Percentiles rank a stretch among this genome's conserved stretches.
These are phyloP conservation scores for Clarias pachynema DNA, from an alignment of 2,797 vertebrate species.

Conservation along the genomic window DNA sequence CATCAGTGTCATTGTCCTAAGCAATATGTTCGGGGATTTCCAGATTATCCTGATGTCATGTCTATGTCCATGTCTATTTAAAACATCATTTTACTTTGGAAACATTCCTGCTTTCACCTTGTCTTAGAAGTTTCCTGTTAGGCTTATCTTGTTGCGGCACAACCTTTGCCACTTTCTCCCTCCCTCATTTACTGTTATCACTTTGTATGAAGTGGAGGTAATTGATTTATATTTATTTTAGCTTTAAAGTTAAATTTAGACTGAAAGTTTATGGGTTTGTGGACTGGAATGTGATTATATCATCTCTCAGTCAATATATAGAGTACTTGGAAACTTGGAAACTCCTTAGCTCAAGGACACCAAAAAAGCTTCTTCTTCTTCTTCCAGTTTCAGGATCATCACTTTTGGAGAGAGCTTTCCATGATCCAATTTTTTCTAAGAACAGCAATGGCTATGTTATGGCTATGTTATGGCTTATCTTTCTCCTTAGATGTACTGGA, in stretches of 20 bases:
- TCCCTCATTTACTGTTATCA: neutral
- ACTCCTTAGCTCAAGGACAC: neutral
- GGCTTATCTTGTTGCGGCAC: neutral
- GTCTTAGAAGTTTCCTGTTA: slow-evolving; percentile 13
- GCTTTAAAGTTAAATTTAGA: neutral
- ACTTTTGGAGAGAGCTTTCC: neutral
- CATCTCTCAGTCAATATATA: neutral
- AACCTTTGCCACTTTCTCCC: neutral
- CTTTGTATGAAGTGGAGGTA: neutral
- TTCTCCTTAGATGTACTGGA: neutral
- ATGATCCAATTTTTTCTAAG: neutral
- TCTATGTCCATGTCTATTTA: neutral
- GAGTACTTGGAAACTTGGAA: neutral
- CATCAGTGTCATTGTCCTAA: neutral
- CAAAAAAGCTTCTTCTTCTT: neutral
- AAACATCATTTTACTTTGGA: neutral
- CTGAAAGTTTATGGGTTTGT: neutral
- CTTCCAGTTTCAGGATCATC: neutral
- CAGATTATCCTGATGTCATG: slow-evolving; percentile 1
- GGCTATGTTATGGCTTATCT: neutral
- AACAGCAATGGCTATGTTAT: neutral
- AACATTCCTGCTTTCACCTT: slow-evolving; percentile 12
- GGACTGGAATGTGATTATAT: neutral
- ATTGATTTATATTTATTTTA: neutral
- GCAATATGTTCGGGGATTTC: neutral